Conservation (phyloP, 2,797 vertebrate species). For the Phrynocephalus vlangalii region DNA sequence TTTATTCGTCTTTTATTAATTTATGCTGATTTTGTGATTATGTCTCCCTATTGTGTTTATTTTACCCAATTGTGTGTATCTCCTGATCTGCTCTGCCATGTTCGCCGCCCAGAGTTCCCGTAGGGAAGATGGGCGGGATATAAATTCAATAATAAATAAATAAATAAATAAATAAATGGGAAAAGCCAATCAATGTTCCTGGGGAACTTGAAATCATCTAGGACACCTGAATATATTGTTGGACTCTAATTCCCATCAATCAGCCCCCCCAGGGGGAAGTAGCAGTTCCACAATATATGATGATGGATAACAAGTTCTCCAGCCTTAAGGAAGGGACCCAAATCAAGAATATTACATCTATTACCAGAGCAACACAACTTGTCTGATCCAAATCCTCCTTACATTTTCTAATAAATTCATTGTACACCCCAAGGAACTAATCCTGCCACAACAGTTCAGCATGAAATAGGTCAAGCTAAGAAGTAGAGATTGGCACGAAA, state of each 20-base stretch:
- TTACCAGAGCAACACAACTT: background rate
- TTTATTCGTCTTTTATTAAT: too few species aligned
- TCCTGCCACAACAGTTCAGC: background rate
- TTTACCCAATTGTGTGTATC: too few species aligned
- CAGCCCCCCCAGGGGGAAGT: background rate
- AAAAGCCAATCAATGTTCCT: background rate
- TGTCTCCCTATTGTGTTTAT: too few species aligned
- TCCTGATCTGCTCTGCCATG: too few species aligned
- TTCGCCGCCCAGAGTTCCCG: too few species aligned
- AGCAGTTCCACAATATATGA: too few species aligned
- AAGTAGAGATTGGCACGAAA: background rate
- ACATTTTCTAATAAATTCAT: background rate
- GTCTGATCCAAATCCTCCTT: too few species aligned
- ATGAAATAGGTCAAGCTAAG: too few species aligned
- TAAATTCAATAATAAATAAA: too few species aligned
- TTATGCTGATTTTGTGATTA: too few species aligned
- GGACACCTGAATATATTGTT: background rate
- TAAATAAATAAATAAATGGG: too few species aligned
- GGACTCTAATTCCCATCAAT: background rate
- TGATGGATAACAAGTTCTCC: background rate
- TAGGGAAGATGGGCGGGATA: too few species aligned
- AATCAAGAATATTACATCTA: background rate
- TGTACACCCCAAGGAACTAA: background rate
- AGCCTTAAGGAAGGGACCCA: background rate
- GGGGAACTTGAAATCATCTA: background rate